These are phyloP conservation scores for Cryptoblepharus egeriae DNA, from an alignment of 2,797 vertebrate species.

Conservation along the genomic window DNA sequence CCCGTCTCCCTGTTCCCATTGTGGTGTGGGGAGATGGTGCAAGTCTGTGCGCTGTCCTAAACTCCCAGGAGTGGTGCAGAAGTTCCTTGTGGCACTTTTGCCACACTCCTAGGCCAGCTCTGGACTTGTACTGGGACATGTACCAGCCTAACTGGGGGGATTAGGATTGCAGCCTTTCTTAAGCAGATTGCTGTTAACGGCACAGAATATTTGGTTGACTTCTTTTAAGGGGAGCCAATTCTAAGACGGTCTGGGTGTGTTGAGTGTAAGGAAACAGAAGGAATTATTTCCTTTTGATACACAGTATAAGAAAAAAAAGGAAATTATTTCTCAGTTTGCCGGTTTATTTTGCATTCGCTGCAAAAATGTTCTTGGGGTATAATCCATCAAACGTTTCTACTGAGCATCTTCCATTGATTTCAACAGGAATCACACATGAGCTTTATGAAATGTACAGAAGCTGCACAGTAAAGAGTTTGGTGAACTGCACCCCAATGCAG, in stretches of 20 bases:
- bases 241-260: background rate
- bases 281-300: background rate
- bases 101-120: no score
- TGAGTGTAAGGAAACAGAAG: background rate
- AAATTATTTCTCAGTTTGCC: background rate
- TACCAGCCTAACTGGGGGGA: no score
- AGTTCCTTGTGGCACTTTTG: no score
- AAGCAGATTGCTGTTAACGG: no score
- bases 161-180: no score
- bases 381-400: background rate
- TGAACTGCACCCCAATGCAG: background rate
- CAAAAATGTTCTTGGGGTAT: background rate
- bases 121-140: no score
- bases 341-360: conserved; percentile 5
- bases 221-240: no score
- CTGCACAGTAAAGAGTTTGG: background rate
- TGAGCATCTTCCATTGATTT: background rate
- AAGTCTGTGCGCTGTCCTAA: no score
- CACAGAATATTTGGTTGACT: no score
- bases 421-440: background rate
- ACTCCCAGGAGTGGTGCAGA: no score
- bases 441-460: background rate
- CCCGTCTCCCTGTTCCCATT: no score
- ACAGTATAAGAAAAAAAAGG: background rate
- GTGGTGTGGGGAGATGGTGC: no score